Conservation (phyloP, 2,797 vertebrate genomes). For the Melanogrammus aeglefinus region DNA sequence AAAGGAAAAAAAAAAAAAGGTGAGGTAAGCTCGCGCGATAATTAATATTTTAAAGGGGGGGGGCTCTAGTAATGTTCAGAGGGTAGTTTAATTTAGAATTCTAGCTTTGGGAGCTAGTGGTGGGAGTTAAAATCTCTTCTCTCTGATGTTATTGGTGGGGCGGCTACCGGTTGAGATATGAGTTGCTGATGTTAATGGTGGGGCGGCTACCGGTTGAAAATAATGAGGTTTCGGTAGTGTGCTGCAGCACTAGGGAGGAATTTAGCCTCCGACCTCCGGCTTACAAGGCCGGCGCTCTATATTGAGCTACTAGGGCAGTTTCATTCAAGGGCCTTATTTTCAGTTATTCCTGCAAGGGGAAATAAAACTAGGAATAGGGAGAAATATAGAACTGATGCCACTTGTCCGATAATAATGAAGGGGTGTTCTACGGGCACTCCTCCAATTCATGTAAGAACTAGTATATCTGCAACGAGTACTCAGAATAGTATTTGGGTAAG, state of each 20-base stretch:
- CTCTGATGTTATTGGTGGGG: conserved; percentile 25
- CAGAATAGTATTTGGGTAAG: conserved; percentile 34
- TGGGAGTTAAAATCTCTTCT: conserved; percentile 46
- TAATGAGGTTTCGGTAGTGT: too few relatives aligned
- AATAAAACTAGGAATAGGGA: fast-evolving
- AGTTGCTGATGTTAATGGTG: too few relatives aligned
- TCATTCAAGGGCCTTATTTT: conserved; percentile 38
- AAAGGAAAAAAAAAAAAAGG: too few relatives aligned
- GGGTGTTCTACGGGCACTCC: conserved; percentile 44
- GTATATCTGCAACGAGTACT: conserved; percentile 2
- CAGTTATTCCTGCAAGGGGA: fast-evolving
- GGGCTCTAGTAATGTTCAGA: too few relatives aligned
- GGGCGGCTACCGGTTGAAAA: too few relatives aligned
- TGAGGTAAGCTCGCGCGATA: too few relatives aligned
- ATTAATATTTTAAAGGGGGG: too few relatives aligned
- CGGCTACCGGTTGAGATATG: too few relatives aligned
- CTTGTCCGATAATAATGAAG: conserved; percentile 39
- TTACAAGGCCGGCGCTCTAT: conserved; percentile 59
- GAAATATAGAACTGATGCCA: conserved; percentile 22
- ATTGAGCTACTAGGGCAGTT: conserved; percentile 44
- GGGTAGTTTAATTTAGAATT: conserved; percentile 49
- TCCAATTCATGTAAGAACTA: conserved; percentile 23
- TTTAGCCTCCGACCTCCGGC: conserved; percentile 42
- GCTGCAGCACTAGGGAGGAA: conserved; percentile 35
- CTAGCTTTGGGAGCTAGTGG: conserved; percentile 57